Evolutionary conservation across 53 echinoderm and acorn worm genomes (phyloP).

Genomic region (Zoroaster sp.): DNA sequence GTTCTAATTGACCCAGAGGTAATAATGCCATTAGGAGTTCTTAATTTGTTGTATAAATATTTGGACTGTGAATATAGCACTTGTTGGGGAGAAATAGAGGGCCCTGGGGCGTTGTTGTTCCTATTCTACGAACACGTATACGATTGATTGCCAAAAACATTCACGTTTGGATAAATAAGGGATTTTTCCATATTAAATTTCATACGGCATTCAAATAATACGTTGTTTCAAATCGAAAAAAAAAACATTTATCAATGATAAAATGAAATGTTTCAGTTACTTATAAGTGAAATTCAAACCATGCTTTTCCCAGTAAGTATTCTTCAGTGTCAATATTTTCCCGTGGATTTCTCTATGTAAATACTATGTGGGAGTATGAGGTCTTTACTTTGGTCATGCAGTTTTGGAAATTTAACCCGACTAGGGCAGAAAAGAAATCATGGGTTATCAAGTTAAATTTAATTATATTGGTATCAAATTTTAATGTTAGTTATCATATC

Average conservation of each 20-base stretch:
- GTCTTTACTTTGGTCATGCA: too few species aligned
- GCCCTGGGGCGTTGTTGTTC: not conserved
- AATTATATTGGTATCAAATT: too few species aligned
- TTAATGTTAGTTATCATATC: too few species aligned
- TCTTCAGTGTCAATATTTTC: too few species aligned
- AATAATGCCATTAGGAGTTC: constrained; percentile 12
- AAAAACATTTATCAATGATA: not conserved
- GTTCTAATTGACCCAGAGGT: not conserved
- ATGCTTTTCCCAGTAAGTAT: not conserved
- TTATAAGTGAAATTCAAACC: not conserved
- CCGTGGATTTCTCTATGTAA: too few species aligned
- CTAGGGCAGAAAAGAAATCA: too few species aligned
- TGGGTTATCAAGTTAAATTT: too few species aligned
- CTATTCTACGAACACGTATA: not conserved
- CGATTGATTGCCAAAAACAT: not conserved
- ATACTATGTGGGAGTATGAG: too few species aligned
- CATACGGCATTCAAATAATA: not conserved
- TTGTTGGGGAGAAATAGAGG: not conserved
- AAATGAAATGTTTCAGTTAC: not conserved
- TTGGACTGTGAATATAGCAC: constrained; percentile 7
- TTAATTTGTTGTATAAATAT: constrained; percentile 5
- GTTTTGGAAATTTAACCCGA: too few species aligned
- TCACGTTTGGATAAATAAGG: not conserved
- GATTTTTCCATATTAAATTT: not conserved
- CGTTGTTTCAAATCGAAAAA: not conserved